Base-by-base conservation (phyloP, 2,888 invertebrate genomes). In the Cylindroiulus punctatus region DNA sequence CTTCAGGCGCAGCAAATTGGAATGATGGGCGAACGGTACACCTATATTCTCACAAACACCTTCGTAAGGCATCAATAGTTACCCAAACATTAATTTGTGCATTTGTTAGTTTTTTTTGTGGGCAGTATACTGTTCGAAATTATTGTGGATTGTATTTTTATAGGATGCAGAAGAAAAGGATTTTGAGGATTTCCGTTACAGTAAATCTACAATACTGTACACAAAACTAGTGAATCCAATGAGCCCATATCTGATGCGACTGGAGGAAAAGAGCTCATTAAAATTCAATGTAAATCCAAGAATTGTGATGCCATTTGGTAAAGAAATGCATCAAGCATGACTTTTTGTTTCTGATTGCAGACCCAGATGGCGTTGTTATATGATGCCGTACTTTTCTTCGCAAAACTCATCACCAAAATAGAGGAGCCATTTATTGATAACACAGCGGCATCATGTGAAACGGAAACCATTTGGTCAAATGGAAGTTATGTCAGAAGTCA, bases 21-120 rank as follows among this genome's bases (percentile, higher is more conserved):
- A 88, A 96, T 98, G 96, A 97, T 98, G 96, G 97, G 97, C 88
- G 97, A 97, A 90, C 96, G 97, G 90, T 97, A 97, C 91, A 97
- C 97, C 91, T 98, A 97, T 91, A 93, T 98, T 89, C 95, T 98
- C 88, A 97, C 97, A 0, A 96, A 97, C 3, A 91, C 30, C 12
- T n/a, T 47, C 26, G 32, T 52, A 26, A 40, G 44, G 30, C 12
- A 3, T 0, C 40, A 19, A 22, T 10, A n/a, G n/a, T n/a, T n/a
- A n/a, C n/a, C n/a, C n/a, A n/a, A n/a, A n/a, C n/a, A n/a, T n/a
- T n/a, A n/a, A n/a, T n/a, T n/a, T n/a, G n/a, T n/a, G n/a, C n/a
- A n/a, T n/a, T n/a, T n/a, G n/a, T n/a, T n/a, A n/a, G n/a, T n/a
- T n/a, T n/a, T n/a, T n/a, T n/a, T n/a, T n/a, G n/a, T n/a, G n/a